Base-by-base conservation (phyloP, 1,140 invertebrate species). In the Drosophila tristis region DNA sequence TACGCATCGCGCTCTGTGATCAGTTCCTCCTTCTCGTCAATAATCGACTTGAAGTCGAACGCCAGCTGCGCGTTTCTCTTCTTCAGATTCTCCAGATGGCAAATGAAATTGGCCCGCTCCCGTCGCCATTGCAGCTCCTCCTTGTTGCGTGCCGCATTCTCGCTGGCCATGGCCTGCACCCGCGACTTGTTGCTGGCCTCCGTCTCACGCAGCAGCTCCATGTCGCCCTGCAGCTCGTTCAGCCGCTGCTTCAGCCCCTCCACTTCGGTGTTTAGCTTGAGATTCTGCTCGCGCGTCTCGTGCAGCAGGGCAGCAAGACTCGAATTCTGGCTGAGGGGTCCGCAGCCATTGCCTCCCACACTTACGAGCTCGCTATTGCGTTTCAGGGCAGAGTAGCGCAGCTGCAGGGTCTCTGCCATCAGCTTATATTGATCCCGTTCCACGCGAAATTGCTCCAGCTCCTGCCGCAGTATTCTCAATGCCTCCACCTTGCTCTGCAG, bases 21-120 rank as follows among this genome's bases (percentile, higher is more conserved):
- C 16, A 97, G 90, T 78, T 98, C 97, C 84, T 97, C 96, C 91
- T 97, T 97, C 90, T 98, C 97, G 93, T 98, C 97, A 39, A 98
- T 91, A 20, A 97, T 94, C 47, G 93, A 93, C 84, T 96, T 95
- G 16, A 97, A 93, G 92, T 98, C 96, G 26, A 94, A 92, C 8
- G 91, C 87, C 42, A 92, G 47, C 63, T 92, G 91, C 31, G 86
- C 92, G 63, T 92, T 91, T 53, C 95, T 94, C 77, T 95, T 93
- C 85, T 95, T 95, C 8, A 95, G 91, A 53, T 93, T 93, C 90
- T 96, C 96, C 54, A 96, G 91, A 82, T 95, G 94, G 61, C 94
- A 94, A 20, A 96, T 95, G 67, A 96, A 93, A 77, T 95, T 94
- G 77, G 96, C 95, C 57, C 95, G 93, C 76, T 96, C 93, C 58